These are phyloP conservation scores for Holcopasites calliopsidis DNA, from an alignment of 1,140 invertebrate genomes.

Conservation along the genomic window DNA sequence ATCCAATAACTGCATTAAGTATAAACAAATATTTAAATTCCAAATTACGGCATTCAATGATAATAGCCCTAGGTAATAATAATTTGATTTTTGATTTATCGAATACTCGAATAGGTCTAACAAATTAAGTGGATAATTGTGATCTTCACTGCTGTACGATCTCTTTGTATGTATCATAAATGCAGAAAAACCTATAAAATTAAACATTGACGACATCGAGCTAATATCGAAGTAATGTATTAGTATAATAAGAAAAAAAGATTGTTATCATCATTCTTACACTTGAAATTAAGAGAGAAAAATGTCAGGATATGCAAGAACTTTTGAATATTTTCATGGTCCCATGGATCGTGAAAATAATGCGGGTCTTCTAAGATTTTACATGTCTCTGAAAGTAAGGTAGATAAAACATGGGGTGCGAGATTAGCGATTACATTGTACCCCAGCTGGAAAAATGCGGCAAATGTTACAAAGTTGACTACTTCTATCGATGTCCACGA, in stretches of 20 bases:
- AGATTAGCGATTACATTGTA: conserved; percentile 65
- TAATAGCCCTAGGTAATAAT: conserved; percentile 73
- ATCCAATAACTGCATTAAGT: conserved; percentile 67
- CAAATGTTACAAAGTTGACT: conserved; percentile 71
- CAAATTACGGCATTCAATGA: conserved; percentile 71
- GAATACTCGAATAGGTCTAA: conserved; percentile 69
- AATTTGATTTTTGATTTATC: conserved; percentile 66
- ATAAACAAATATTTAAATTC: conserved; percentile 74
- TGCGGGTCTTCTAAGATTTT: conserved; percentile 66
- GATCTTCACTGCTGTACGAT: conserved; percentile 56
- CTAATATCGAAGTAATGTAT: neutral
- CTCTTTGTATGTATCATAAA: conserved; percentile 66
- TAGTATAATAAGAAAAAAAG: neutral
- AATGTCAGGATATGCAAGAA: conserved; percentile 73
- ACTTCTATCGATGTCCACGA: conserved; percentile 72
- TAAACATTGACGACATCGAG: conserved; percentile 10
- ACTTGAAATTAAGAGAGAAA: conserved; percentile 75
- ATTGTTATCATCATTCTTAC: conserved; percentile 58
- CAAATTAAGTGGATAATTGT: conserved; percentile 68
- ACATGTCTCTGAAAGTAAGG: conserved; percentile 68
- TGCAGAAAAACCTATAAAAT: conserved; percentile 69
- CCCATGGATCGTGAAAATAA: conserved; percentile 74
- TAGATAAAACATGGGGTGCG: conserved; percentile 73
- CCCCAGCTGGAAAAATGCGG: conserved; percentile 67
- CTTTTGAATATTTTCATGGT: conserved; percentile 59